phyloP scores from a whole-genome alignment of 1,140 invertebrate genomes.

The Nebria ingens region DNA sequence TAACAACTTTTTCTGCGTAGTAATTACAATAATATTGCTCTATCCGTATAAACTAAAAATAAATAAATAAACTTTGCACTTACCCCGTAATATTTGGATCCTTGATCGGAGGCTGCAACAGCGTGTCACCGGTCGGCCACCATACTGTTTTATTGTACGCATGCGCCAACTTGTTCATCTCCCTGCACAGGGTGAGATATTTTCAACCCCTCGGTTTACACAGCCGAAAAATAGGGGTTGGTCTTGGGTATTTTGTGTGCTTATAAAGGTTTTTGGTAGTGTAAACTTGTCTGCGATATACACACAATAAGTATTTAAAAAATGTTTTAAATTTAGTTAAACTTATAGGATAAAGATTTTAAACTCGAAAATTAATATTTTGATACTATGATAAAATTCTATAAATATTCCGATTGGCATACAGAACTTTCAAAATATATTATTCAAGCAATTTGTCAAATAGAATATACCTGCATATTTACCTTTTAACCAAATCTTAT shows the following conservation, averaged over 20 bases:
- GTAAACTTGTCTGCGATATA: neutral
- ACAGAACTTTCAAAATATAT: no score
- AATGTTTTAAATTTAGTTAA: no score
- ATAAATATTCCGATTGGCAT: no score
- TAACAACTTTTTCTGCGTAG: neutral
- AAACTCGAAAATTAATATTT: no score
- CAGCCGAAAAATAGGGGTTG: neutral
- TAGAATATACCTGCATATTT: no score
- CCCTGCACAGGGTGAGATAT: neutral
- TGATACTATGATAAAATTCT: no score
- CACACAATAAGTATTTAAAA: no score
- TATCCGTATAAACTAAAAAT: neutral
- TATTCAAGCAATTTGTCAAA: no score
- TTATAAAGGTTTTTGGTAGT: neutral
- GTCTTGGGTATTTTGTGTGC: neutral
- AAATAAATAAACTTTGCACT: neutral
- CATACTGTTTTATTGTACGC: constrained; percentile 2
- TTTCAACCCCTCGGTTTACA: constrained; percentile 3
- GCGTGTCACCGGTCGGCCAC: neutral
- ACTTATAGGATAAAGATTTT: no score
- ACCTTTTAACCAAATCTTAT: no score
- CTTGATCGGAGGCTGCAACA: neutral
- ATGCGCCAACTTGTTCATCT: neutral
- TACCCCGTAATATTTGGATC: neutral
- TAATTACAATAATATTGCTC: neutral